Conservation (phyloP, 2,113 vertebrate genomes). For the Centropus bengalensis region DNA sequence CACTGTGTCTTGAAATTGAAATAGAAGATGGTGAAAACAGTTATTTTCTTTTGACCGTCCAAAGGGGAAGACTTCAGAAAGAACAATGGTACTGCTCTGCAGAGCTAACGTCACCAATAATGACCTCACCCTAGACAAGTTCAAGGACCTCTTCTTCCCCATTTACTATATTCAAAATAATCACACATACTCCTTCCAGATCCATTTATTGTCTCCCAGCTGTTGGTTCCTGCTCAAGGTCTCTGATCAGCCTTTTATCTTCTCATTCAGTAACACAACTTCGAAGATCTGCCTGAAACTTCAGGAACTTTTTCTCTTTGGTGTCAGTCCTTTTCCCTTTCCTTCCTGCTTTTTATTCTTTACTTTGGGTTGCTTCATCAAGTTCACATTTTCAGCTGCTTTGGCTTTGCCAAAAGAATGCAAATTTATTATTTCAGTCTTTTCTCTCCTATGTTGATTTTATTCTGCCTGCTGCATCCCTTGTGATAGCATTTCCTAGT, state of each 20-base stretch:
- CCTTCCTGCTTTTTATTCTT: background rate
- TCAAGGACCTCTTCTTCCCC: conserved; percentile 50
- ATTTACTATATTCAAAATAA: conserved; percentile 21
- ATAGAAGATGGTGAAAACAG: conserved; percentile 53
- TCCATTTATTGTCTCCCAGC: conserved; percentile 18
- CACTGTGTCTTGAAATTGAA: conserved; percentile 64
- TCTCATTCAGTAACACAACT: background rate
- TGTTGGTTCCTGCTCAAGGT: conserved; percentile 38
- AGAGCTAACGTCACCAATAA: background rate
- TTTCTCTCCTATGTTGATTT: background rate
- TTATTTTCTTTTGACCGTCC: conserved; percentile 30
- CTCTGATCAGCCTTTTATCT: conserved; percentile 11
- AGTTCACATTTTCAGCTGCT: background rate
- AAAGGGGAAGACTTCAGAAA: conserved; percentile 44
- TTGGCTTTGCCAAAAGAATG: background rate
- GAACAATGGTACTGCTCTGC: conserved; percentile 50
- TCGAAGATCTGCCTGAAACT: background rate
- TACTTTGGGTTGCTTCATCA: background rate
- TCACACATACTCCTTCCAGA: conserved; percentile 31
- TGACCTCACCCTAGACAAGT: conserved; percentile 54
- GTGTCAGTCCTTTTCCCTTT: background rate
- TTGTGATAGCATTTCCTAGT: background rate
- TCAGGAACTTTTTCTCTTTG: background rate
- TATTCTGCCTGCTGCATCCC: background rate
- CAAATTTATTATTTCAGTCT: background rate